Conservation (phyloP, 1,140 invertebrate species). For the Protaetia brevitarsis region DNA sequence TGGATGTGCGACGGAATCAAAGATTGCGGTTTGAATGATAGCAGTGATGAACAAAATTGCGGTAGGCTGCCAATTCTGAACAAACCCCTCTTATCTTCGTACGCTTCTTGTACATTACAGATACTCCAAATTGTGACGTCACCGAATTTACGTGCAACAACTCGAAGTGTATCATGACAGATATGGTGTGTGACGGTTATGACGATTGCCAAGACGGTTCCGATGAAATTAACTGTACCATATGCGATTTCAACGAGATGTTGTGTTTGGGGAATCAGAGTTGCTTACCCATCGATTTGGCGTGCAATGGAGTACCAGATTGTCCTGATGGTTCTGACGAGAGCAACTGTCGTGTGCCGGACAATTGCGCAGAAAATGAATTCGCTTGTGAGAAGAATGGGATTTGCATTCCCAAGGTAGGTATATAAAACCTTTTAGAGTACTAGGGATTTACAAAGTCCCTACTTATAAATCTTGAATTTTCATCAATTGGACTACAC, state of each 20-base stretch:
- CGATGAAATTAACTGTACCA: slow-evolving; percentile 63
- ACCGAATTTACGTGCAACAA: slow-evolving; percentile 60
- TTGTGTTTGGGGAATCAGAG: slow-evolving; percentile 49
- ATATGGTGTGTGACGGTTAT: slow-evolving; percentile 70
- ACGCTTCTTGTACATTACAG: slow-evolving; percentile 16
- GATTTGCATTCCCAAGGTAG: slow-evolving; percentile 62
- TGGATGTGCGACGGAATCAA: slow-evolving; percentile 68
- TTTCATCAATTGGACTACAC: too few species aligned
- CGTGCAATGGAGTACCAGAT: slow-evolving; percentile 64
- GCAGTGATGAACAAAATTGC: slow-evolving; percentile 58
- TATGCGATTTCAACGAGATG: slow-evolving; percentile 49
- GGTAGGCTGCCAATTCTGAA: slow-evolving; percentile 37
- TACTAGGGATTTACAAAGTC: too few species aligned
- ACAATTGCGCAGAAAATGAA: slow-evolving; percentile 36
- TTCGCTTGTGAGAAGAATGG: slow-evolving; percentile 51
- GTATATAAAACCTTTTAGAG: too few species aligned
- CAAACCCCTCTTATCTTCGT: too few species aligned
- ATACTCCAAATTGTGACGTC: slow-evolving; percentile 52
- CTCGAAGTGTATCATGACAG: slow-evolving; percentile 66
- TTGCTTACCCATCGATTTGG: slow-evolving; percentile 35
- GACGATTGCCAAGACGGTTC: slow-evolving; percentile 69
- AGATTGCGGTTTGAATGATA: slow-evolving; percentile 62
- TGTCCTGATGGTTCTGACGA: slow-evolving; percentile 76
- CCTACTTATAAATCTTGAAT: too few species aligned
- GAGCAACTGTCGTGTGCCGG: slow-evolving; percentile 43